These are phyloP conservation scores for Scophthalmus maximus DNA, from an alignment of 2,113 vertebrate species.

Conservation along the genomic window DNA sequence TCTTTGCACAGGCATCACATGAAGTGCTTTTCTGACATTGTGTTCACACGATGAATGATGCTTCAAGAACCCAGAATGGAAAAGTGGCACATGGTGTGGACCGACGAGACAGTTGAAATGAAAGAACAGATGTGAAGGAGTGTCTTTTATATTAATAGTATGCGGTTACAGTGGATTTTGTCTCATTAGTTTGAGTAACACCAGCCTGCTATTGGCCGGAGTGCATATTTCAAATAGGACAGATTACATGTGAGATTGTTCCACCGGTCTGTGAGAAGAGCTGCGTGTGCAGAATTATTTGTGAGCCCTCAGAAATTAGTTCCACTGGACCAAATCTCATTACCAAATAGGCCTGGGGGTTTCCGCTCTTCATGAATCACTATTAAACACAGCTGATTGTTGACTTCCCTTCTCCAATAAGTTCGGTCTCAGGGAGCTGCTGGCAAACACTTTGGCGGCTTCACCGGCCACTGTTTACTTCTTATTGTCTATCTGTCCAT, in stretches of 20 bases:
- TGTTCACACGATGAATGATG: no score
- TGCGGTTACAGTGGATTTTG: constrained; percentile 5
- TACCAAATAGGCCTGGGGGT: constrained; percentile 3
- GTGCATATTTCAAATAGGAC: not conserved
- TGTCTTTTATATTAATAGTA: constrained; percentile 13
- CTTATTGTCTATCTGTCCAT: constrained; percentile 34
- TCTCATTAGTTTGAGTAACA: no score
- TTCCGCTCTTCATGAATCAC: constrained; percentile 23
- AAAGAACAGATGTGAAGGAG: not conserved
- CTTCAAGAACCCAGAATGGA: no score
- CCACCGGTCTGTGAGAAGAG: no score
- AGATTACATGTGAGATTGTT: not conserved
- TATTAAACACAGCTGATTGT: constrained; percentile 29
- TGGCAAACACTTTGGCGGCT: constrained; percentile 13
- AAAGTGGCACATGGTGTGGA: not conserved
- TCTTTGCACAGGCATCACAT: not conserved
- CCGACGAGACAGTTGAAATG: constrained; percentile 13
- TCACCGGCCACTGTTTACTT: constrained; percentile 40
- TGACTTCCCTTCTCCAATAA: constrained; percentile 41
- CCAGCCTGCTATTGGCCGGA: not conserved
- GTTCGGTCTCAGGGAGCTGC: constrained; percentile 36
- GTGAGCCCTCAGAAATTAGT: not conserved
- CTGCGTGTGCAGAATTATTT: constrained; percentile 2
- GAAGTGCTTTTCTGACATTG: not conserved
- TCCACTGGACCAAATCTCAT: constrained; percentile 9